A percentile compares a stretch with the other conserved stretches of the same genome.
Conservation (phyloP, 2,888 invertebrate genomes). For the Tipula confusa region DNA sequence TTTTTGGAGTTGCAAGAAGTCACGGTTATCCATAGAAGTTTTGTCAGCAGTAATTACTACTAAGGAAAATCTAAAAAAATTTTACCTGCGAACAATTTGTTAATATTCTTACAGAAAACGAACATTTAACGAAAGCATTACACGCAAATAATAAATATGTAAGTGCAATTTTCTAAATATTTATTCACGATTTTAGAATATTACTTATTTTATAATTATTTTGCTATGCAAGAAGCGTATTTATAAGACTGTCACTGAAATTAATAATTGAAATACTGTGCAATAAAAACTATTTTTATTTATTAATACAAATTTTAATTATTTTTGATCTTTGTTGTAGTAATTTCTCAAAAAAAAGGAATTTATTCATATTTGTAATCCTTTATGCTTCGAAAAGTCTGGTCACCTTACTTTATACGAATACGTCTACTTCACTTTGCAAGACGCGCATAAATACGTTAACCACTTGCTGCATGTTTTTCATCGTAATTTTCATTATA, state of each 20-base stretch:
- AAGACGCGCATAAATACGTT: no score
- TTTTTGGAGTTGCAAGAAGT: background rate
- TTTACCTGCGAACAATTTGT: background rate
- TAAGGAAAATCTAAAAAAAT: background rate
- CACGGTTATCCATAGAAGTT: background rate
- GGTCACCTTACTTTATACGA: background rate
- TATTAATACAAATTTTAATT: background rate
- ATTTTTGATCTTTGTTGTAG: no score
- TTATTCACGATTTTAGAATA: background rate
- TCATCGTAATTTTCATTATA: background rate
- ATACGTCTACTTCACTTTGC: no score
- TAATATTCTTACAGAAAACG: background rate
- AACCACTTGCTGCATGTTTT: background rate
- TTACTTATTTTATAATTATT: no score
- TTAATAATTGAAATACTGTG: background rate
- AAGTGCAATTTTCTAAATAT: background rate
- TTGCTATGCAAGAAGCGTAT: no score
- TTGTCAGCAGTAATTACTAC: background rate
- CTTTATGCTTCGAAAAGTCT: background rate
- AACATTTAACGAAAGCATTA: background rate
- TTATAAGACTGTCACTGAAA: background rate
- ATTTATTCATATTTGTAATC: no score
- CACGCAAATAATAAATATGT: background rate
- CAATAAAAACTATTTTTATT: background rate
- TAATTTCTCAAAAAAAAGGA: no score